Base-by-base conservation (phyloP, 1,140 invertebrate species). In the Panulirus ornatus region DNA sequence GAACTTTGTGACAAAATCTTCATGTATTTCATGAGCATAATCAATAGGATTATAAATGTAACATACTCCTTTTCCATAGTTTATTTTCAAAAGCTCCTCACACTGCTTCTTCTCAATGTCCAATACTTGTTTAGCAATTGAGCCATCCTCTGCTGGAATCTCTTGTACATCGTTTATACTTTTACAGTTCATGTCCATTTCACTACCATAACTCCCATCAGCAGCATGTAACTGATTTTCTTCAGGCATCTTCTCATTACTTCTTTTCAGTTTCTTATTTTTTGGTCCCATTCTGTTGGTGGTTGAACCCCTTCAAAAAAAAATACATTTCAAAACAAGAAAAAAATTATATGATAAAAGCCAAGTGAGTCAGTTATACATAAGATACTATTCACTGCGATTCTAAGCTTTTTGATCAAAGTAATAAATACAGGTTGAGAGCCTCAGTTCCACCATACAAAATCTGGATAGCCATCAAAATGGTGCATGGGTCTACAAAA, bases 21-120 rank as follows among this genome's bases (percentile, higher is more conserved):
- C 95, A 94, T 98, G 97, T 63, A 97, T 94, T 89, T 96, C 94
- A 93, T 94, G 95, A 1, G 97, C 97, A 95, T 98, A 98, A 92
- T 97, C 96, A 58, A 97, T 93, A 14, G 97, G 97, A 95, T 97
- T 97, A 93, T 98, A 98, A 34, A 97, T 94, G 93, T 96, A 75
- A n/a, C 47, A 96, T 36, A 94, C 93, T 1, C 97, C 95, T 19
- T 95, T 95, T 16, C 92, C 92, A 66, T 86, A 89, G 27, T 54
- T 27, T 38, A 89, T 51, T 9, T 51, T 54, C 78, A 89, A 36
- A 34, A 89, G 70, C 19, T 73, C 58, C 27, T 63, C 87, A 63
- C 79, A 75, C 71, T 83, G 87, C 16, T 75, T 63, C 1, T 51
- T 36, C 66, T 89, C 87, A 22, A 89, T 89, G 16, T 89, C 79